Percentiles rank a stretch among this genome's conserved stretches.
Conservation (phyloP, 2,888 invertebrate genomes). For the Heliconius cydno region DNA sequence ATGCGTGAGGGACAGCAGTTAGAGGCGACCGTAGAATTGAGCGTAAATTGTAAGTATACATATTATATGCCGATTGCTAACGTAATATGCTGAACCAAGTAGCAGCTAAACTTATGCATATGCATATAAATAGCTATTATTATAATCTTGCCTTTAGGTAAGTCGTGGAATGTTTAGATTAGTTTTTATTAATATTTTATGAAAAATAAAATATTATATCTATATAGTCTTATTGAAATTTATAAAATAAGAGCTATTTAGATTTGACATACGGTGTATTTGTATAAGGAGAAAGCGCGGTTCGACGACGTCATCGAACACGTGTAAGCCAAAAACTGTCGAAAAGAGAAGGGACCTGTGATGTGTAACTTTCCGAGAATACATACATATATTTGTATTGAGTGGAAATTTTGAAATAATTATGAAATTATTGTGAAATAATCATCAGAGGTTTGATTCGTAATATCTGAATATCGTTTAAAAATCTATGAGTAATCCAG, state of each 20-base stretch:
- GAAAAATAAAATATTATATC: neutral
- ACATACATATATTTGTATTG: neutral
- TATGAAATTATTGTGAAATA: neutral
- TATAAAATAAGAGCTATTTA: neutral
- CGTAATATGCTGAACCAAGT: neutral
- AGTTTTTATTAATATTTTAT: neutral
- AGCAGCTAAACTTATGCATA: neutral
- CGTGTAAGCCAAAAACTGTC: conserved; percentile 17
- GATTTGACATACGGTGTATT: neutral
- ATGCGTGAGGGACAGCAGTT: conserved; percentile 91
- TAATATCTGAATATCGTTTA: neutral
- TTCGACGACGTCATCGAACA: conserved; percentile 9
- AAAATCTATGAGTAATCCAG: neutral
- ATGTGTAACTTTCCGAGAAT: conserved; percentile 1
- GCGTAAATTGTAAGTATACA: conserved; percentile 93
- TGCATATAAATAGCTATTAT: too few species aligned
- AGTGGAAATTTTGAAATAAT: neutral
- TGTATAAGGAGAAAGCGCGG: conserved; percentile 10
- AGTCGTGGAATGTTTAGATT: neutral
- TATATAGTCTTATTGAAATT: neutral
- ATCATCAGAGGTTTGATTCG: neutral
- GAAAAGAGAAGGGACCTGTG: conserved; percentile 7
- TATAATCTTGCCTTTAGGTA: neutral
- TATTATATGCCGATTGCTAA: neutral
- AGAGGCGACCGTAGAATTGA: conserved; percentile 90